These are phyloP conservation scores for Atopsyche davidsoni DNA, from an alignment of 1,140 invertebrate species.

Conservation along the genomic window DNA sequence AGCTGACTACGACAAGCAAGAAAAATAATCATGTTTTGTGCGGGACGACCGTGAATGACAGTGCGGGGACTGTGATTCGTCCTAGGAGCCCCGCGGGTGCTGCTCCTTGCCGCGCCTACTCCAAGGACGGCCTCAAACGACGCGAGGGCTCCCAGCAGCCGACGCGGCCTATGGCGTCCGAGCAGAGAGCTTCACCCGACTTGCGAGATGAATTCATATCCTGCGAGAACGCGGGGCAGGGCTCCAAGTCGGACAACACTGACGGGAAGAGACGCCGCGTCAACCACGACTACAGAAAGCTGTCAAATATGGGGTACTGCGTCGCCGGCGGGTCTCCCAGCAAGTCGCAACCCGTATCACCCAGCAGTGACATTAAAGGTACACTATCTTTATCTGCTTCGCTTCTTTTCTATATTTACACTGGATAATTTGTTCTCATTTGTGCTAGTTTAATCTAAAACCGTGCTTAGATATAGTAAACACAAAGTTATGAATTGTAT, in stretches of 20 bases:
- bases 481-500: too few relatives aligned
- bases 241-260: neutral
- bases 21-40: slow-evolving; percentile 23
- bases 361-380: slow-evolving; percentile 22
- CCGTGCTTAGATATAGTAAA: too few relatives aligned
- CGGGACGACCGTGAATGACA: slow-evolving; percentile 5
- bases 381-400: neutral
- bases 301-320: slow-evolving; percentile 33
- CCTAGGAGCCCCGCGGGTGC: too few relatives aligned
- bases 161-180: slow-evolving; percentile 38
- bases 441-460: too few relatives aligned
- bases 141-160: too few relatives aligned
- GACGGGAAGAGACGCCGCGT: slow-evolving; percentile 40
- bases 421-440: too few relatives aligned
- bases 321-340: neutral
- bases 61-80: slow-evolving; percentile 1
- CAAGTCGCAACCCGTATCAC: slow-evolving; percentile 10
- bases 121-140: slow-evolving; percentile 2
- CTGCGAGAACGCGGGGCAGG: neutral
- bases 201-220: slow-evolving; percentile 9
- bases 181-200: slow-evolving; percentile 8
- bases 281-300: slow-evolving; percentile 43
- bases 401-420: too few relatives aligned
- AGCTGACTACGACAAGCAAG: slow-evolving; percentile 15
- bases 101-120: neutral